Base-by-base conservation (phyloP, 1,140 invertebrate species). In the Acyrthosiphon pisum region DNA sequence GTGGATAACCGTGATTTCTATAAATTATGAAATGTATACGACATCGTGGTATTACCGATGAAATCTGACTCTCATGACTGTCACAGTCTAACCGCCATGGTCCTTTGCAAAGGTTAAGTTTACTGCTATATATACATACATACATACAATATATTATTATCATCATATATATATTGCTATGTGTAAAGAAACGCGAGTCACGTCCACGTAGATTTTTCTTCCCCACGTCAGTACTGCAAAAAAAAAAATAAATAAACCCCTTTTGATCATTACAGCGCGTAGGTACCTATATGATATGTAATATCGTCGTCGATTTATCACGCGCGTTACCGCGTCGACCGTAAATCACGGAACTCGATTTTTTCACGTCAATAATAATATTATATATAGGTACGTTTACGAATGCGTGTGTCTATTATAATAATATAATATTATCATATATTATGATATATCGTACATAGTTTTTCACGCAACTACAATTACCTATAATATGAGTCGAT, bases 151-250 rank as follows among this genome's bases (percentile, higher is more conserved):
- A 60, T 60, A 60, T n/a, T 30, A 76, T 76, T 41, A 1, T n/a
- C 60, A 76, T n/a, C 60, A 35, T 76, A 60, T n/a, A 53, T 53
- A 53, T 53, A 53, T 53, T 53, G n/a, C n/a, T 76, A 76, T 76
- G 60, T 76, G 60, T 76, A n/a, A 76, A 76, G 30, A 30, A 76
- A 76, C 60, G 60, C 30, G 30, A 76, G n/a, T 76, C 60, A 76
- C 60, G 60, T 76, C 60, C 60, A n/a, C 30, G 60, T 76, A 76
- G 60, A 76, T 76, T 76, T 76, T 76, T 76, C 60, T 76, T n/a
- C 30, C n/a, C 30, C 14, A 35, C 60, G 30, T 76, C 30, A 7
- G 50, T 53, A 76, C n/a, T 6, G 60, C 60, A 14, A n/a, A n/a
- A n/a, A 76, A n/a, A 68, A 68, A n/a, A n/a, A n/a, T n/a, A n/a